A percentile compares a stretch with the other conserved stretches of the same genome.
phyloP scores from a whole-genome alignment of 2,113 vertebrate species.

The Charina bottae region DNA sequence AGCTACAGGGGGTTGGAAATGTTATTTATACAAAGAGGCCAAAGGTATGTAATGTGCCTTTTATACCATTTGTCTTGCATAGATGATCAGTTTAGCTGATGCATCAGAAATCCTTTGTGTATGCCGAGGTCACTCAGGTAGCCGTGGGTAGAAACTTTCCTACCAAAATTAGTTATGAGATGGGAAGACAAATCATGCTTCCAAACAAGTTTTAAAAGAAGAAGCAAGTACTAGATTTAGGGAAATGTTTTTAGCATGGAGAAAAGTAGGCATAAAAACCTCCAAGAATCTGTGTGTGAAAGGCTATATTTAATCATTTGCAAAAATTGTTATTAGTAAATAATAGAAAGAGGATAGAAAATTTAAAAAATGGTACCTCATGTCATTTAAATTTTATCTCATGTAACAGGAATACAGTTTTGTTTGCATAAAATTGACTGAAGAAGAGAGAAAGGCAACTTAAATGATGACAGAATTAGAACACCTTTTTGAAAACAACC shows the following conservation, averaged over 20 bases:
- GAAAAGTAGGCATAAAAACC: not conserved
- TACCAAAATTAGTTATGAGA: not conserved
- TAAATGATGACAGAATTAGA: not conserved
- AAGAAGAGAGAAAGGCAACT: not conserved
- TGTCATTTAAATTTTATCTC: not conserved
- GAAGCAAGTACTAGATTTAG: not conserved
- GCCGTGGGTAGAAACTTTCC: not conserved
- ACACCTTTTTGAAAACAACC: not conserved
- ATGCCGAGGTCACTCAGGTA: not conserved
- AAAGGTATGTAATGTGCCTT: not conserved
- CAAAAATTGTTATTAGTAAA: not conserved
- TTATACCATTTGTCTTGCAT: not conserved
- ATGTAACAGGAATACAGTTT: not conserved
- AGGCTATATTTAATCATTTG: not conserved
- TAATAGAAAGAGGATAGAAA: not conserved
- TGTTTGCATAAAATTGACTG: not conserved
- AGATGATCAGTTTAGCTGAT: not conserved
- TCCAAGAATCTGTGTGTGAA: not conserved
- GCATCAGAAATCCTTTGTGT: not conserved
- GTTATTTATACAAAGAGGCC: not conserved
- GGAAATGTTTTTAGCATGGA: not conserved
- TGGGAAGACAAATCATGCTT: not conserved
- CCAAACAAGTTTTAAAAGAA: not conserved
- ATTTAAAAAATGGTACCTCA: not conserved
- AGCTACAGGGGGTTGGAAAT: too few species aligned